Conservation (phyloP, 2,113 vertebrate species). For the Bujurquina vittata region DNA sequence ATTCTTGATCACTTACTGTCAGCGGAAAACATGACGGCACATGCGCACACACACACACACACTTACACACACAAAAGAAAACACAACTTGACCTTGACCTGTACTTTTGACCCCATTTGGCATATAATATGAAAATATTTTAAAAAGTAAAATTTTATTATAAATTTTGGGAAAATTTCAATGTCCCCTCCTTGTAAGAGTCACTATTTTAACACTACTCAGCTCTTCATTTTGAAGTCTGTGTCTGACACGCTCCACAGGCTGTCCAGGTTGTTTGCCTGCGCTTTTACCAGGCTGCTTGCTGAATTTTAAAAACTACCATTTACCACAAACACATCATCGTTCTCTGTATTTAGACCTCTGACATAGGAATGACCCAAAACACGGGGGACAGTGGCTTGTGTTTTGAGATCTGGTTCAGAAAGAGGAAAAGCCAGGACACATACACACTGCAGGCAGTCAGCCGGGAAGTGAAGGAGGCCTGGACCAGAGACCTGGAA, state of each 20-base stretch:
- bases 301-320: background rate
- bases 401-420: conserved; percentile 86
- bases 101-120: background rate
- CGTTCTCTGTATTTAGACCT: conserved; percentile 67
- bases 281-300: background rate
- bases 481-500: conserved; percentile 82
- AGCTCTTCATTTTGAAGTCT: background rate
- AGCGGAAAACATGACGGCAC: background rate
- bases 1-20: background rate
- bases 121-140: background rate
- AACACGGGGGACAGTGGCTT: conserved; percentile 78
- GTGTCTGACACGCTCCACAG: background rate
- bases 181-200: no score
- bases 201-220: background rate
- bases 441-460: conserved; percentile 78
- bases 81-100: background rate
- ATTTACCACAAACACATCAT: background rate
- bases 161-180: background rate
- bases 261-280: background rate
- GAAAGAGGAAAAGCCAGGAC: conserved; percentile 82
- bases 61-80: background rate
- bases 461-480: conserved; percentile 70
- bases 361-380: conserved; percentile 82
- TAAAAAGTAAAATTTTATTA: no score
- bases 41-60: background rate